A percentile compares a stretch with the other conserved stretches of the same genome.
These are phyloP conservation scores for Solenopsis fugax DNA, from an alignment of 1,140 invertebrate genomes.

Conservation along the genomic window DNA sequence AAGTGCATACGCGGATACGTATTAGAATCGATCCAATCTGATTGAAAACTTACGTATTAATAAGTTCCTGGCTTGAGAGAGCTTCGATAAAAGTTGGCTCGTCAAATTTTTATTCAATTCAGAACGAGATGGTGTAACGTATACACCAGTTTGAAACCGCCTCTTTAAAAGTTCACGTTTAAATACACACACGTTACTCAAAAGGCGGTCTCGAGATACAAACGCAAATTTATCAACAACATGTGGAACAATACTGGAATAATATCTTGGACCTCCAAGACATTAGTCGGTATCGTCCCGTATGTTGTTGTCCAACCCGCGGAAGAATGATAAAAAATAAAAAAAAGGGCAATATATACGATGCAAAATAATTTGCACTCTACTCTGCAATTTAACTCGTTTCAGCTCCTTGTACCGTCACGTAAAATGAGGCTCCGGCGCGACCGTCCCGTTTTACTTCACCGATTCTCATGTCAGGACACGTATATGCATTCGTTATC, in stretches of 20 bases:
- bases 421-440: not conserved
- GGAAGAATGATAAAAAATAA: not conserved
- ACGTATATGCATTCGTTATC: not conserved
- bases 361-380: conserved; percentile 23
- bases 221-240: not conserved
- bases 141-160: not conserved
- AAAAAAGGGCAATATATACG: not conserved
- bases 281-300: not conserved
- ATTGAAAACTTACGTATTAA: conserved; percentile 6
- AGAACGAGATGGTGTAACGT: not conserved
- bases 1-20: not conserved
- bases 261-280: conserved; percentile 9
- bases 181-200: not conserved
- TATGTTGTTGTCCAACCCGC: not conserved
- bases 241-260: not conserved
- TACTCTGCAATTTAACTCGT: not conserved
- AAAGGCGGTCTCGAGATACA: not conserved
- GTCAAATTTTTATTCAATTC: not conserved
- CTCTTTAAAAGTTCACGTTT: not conserved
- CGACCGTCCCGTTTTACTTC: not conserved
- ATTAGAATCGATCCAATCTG: not conserved
- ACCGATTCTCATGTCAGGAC: not conserved
- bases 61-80: not conserved
- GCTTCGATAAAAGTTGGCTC: not conserved
- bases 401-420: conserved; percentile 5